Percentiles rank a stretch among this genome's conserved stretches.
These are phyloP conservation scores for Drosophila aff. DNA, from an alignment of 1,140 invertebrate species.

Conservation along the genomic window DNA sequence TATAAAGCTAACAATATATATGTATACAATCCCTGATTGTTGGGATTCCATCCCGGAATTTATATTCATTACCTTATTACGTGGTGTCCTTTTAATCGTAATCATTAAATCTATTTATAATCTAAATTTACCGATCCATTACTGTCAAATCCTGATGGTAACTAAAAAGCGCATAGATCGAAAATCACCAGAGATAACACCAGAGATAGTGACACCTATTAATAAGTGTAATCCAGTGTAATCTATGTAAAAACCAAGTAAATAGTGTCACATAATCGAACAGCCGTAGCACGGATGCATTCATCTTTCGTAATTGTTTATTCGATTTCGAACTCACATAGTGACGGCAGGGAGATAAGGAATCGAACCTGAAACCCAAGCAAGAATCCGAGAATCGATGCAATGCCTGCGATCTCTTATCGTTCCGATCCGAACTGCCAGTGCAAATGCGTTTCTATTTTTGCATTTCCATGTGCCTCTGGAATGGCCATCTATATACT, in stretches of 20 bases:
- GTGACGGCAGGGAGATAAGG: slow-evolving; percentile 34
- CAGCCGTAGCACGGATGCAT: slow-evolving; percentile 1
- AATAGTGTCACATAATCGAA: slow-evolving; percentile 18
- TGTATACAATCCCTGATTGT: too few species aligned
- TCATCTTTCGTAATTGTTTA: slow-evolving; percentile 41
- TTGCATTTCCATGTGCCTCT: slow-evolving; percentile 44
- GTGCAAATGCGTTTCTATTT: slow-evolving; percentile 47
- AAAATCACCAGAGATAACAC: background rate
- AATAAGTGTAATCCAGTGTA: too few species aligned
- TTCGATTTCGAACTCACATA: slow-evolving; percentile 20
- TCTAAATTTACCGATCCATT: background rate
- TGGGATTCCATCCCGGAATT: background rate
- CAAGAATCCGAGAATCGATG: slow-evolving; percentile 2
- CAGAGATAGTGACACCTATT: background rate
- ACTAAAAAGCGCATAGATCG: background rate
- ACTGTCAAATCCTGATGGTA: background rate
- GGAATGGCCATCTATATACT: slow-evolving; percentile 38
- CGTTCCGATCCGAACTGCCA: slow-evolving; percentile 1
- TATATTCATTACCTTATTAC: background rate
- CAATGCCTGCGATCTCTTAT: slow-evolving; percentile 32
- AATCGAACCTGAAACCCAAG: slow-evolving; percentile 25
- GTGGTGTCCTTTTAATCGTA: background rate
- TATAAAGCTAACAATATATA: too few species aligned
- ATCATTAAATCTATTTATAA: background rate
- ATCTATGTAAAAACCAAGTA: slow-evolving; percentile 1